A percentile compares a stretch with the other conserved stretches of the same genome.
Evolutionary conservation across 1,140 invertebrate species (phyloP).

Genomic region (Mylabris phalerata): DNA sequence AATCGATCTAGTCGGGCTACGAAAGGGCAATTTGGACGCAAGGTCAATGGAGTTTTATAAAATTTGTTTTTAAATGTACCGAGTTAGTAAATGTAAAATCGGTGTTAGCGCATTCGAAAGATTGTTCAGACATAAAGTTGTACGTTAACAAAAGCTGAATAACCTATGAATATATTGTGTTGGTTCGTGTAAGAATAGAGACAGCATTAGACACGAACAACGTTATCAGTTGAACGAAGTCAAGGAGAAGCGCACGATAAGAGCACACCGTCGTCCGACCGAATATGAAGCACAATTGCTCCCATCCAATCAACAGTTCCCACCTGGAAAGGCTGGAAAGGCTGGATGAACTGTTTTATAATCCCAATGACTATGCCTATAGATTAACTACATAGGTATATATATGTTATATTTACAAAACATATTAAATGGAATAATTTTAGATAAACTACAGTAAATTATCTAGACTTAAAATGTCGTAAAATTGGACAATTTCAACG

Average conservation of each 20-base stretch:
- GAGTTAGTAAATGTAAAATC: conserved; percentile 17
- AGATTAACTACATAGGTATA: too few relatives aligned
- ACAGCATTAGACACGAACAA: conserved; percentile 18
- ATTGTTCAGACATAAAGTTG: conserved; percentile 15
- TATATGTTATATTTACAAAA: too few relatives aligned
- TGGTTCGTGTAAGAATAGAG: conserved; percentile 13
- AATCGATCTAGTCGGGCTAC: too few relatives aligned
- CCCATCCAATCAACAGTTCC: conserved; percentile 4
- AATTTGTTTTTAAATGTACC: conserved; percentile 13
- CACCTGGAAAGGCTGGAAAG: too few relatives aligned
- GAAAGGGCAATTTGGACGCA: too few relatives aligned
- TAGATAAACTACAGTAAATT: too few relatives aligned
- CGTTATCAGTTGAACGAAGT: conserved; percentile 17
- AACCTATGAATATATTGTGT: conserved; percentile 21
- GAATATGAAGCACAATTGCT: conserved; percentile 15
- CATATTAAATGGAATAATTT: too few relatives aligned
- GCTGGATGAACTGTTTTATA: too few relatives aligned
- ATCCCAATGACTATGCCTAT: too few relatives aligned
- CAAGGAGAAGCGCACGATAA: conserved; percentile 19
- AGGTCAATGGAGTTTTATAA: conserved; percentile 16
- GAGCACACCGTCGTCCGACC: conserved; percentile 13
- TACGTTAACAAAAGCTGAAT: conserved; percentile 13
- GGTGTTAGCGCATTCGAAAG: conserved; percentile 13
- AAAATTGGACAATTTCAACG: too few relatives aligned
- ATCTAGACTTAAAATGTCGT: too few relatives aligned